phyloP scores from a whole-genome alignment of 2,888 invertebrate genomes.

The Ophioninae sp. region DNA sequence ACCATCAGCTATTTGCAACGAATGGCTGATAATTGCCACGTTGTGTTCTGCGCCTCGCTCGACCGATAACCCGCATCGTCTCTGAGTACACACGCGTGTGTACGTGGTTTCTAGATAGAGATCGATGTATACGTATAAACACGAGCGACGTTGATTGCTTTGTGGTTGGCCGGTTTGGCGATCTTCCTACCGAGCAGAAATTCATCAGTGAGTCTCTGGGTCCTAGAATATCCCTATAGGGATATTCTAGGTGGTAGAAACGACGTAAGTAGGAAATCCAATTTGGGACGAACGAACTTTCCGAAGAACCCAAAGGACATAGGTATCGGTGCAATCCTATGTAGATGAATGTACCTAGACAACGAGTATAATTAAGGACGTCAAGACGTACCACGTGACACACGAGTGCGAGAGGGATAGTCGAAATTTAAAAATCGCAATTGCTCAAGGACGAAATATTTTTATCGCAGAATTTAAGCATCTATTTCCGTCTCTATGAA shows the following conservation, averaged over 20 bases:
- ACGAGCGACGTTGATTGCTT: background rate
- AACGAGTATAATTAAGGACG: background rate
- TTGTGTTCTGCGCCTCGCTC: constrained; percentile 78
- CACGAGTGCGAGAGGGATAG: too few species aligned
- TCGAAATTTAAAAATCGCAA: too few species aligned
- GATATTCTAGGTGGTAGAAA: too few species aligned
- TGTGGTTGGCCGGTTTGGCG: background rate
- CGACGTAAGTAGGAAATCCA: too few species aligned
- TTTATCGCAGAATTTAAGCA: too few species aligned
- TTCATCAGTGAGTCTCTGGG: background rate
- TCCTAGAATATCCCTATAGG: too few species aligned
- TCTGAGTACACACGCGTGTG: constrained; percentile 69
- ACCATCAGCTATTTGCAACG: constrained; percentile 81
- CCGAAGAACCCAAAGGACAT: too few species aligned
- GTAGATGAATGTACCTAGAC: background rate
- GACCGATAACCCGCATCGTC: constrained; percentile 79
- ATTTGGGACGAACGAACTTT: too few species aligned
- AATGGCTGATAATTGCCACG: constrained; percentile 81
- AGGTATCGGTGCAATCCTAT: background rate
- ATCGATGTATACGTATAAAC: background rate
- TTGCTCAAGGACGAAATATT: too few species aligned
- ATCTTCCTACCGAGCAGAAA: background rate
- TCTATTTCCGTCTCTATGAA: too few species aligned
- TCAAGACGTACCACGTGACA: too few species aligned
- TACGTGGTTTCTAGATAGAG: background rate